Conservation (phyloP, 2,113 vertebrate species). For the Syngnathoides biaculeatus region DNA sequence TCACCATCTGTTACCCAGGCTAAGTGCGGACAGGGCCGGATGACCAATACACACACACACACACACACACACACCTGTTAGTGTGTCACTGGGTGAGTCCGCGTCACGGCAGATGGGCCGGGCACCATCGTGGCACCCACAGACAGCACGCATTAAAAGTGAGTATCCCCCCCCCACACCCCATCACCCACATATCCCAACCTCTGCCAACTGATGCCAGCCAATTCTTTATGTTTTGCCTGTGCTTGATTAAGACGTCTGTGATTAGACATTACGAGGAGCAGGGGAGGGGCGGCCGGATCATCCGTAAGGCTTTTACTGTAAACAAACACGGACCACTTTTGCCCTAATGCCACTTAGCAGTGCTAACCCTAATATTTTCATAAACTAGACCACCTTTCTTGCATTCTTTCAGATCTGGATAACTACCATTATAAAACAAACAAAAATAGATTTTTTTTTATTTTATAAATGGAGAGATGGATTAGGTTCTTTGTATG, state of each 20-base stretch:
- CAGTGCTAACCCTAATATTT: neutral
- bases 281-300: conserved; percentile 31
- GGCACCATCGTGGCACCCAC: conserved; percentile 56
- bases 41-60: conserved; percentile 35
- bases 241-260: conserved; percentile 76
- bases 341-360: conserved; percentile 13
- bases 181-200: conserved; percentile 52
- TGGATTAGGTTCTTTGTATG: no score
- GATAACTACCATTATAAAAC: no score
- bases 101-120: conserved; percentile 64
- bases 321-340: conserved; percentile 37
- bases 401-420: no score
- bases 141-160: conserved; percentile 41
- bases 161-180: conserved; percentile 21
- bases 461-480: no score
- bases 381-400: neutral
- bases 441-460: no score
- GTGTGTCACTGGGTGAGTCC: conserved; percentile 59
- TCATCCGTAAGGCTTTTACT: conserved; percentile 41
- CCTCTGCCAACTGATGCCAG: conserved; percentile 71
- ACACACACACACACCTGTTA: conserved; percentile 56
- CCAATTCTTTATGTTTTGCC: conserved; percentile 71
- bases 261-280: conserved; percentile 76
- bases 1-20: conserved; percentile 81
- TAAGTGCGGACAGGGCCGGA: conserved; percentile 65